Percentiles rank a stretch among this genome's conserved stretches.
These are phyloP conservation scores for Whitmania pigra DNA, from an alignment of 1,140 invertebrate species.

Conservation along the genomic window DNA sequence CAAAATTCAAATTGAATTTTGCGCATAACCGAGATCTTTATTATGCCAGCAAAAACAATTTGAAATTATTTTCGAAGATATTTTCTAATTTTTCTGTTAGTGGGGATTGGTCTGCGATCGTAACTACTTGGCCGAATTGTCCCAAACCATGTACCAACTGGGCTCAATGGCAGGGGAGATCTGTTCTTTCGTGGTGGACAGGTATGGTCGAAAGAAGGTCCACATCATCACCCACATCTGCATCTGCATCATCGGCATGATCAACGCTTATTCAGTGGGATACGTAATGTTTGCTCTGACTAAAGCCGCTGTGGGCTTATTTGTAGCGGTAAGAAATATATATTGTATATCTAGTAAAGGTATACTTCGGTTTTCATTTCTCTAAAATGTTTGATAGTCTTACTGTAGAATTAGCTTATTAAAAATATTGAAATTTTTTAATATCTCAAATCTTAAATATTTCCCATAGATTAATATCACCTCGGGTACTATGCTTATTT, in stretches of 20 bases:
- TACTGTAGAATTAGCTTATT: too few species aligned
- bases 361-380: not conserved
- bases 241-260: constrained; percentile 9
- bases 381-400: not conserved
- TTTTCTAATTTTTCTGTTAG: constrained; percentile 22
- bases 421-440: too few species aligned
- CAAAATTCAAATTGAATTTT: too few species aligned
- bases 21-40: too few species aligned
- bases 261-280: not conserved
- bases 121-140: constrained; percentile 33
- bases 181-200: constrained; percentile 27
- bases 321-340: constrained; percentile 3
- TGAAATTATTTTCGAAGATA: too few species aligned
- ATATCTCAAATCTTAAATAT: not conserved
- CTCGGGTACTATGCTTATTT: not conserved
- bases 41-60: too few species aligned
- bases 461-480: not conserved
- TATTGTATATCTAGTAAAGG: too few species aligned
- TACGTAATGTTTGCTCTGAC: constrained; percentile 2
- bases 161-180: constrained; percentile 28
- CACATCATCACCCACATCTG: not conserved
- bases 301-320: not conserved
- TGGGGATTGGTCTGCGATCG: constrained; percentile 37
- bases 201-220: constrained; percentile 28
- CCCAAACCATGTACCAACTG: constrained; percentile 28